Base-by-base conservation (phyloP, 2,888 invertebrate species). In the Drosophila phalerata region DNA sequence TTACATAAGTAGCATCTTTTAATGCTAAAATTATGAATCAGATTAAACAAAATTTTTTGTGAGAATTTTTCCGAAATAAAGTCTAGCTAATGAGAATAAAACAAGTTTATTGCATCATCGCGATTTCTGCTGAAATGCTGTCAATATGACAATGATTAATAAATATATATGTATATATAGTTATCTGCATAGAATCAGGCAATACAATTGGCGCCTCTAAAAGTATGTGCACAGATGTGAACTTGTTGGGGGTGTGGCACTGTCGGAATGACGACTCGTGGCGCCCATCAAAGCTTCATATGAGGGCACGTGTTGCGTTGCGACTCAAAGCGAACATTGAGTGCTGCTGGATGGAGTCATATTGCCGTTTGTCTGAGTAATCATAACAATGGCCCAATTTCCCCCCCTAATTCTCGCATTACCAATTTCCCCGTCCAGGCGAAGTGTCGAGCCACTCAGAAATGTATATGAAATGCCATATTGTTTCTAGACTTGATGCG, bases 51-150 rank as follows among this genome's bases (percentile, higher is more conserved):
- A 42, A 10, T 19, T 13, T 32, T 58, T 37, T 43, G 37, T 19
- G 19, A 11, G 5, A 17, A 52, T 63, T 28, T 57, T 45, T 19
- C 38, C 1, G 56, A 67, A 40, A 52, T 32, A n/a, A 32, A 62
- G 55, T 62, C 19, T 49, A 53, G n/a, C 17, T 15, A 38, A 34
- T 58, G 34, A 53, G 53, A 55, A 49, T n/a, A 13, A 47, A 51
- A 49, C 55, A 61, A 65, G 51, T 65, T 62, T 47, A 65, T 76
- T 58, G 65, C 76, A 76, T 76, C 76, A 76, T 80, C 76, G 40
- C 51, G 17, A 43, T 32, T 32, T 43, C 22, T 34, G 42, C 15
- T 32, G 17, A 43, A 55, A 32, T 43, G 30, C 42, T 55, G 43
- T 22, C 43, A 56, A 43, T 43, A 22, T 37, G 45, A 34, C 37